These are phyloP conservation scores for Cephonodes hylas DNA, from an alignment of 2,888 invertebrate species.

Conservation along the genomic window DNA sequence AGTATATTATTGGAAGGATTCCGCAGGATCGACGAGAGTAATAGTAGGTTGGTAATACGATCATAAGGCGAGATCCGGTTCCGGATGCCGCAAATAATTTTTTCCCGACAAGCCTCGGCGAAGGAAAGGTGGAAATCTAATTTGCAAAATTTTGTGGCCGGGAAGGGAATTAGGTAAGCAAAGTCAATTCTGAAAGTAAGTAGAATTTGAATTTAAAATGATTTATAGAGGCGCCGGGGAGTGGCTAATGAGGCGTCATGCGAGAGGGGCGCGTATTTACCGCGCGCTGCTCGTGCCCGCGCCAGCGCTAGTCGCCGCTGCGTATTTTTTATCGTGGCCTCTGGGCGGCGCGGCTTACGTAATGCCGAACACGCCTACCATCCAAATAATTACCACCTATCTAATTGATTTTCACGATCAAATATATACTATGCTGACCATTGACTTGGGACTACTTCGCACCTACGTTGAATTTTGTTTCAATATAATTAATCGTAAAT, in stretches of 20 bases:
- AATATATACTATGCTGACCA: not conserved
- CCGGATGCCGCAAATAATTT: slow-evolving; percentile 63
- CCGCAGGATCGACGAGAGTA: slow-evolving; percentile 35
- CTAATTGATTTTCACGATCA: slow-evolving; percentile 28
- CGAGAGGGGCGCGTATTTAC: slow-evolving; percentile 77
- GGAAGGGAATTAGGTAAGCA: slow-evolving; percentile 74
- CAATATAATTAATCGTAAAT: not conserved
- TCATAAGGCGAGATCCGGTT: slow-evolving; percentile 48
- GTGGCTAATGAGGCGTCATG: slow-evolving; percentile 80
- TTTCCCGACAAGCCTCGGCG: slow-evolving; percentile 50
- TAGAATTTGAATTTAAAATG: slow-evolving; percentile 81
- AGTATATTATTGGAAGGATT: slow-evolving; percentile 36
- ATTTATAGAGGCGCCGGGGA: slow-evolving; percentile 77
- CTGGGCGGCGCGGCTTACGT: slow-evolving; percentile 41
- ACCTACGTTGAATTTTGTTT: not conserved
- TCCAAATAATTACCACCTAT: slow-evolving; percentile 39
- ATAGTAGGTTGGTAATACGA: slow-evolving; percentile 45
- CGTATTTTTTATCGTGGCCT: slow-evolving; percentile 13
- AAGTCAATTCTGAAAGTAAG: slow-evolving; percentile 78
- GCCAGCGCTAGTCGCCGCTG: slow-evolving; percentile 35
- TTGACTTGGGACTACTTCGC: not conserved
- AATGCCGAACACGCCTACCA: slow-evolving; percentile 52
- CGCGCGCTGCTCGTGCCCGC: slow-evolving; percentile 58
- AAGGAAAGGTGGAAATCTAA: slow-evolving; percentile 70
- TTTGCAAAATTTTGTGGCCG: slow-evolving; percentile 73